Evolutionary conservation across 1,140 invertebrate genomes (phyloP).

Genomic region (Trachymyrmex septentrionalis): DNA sequence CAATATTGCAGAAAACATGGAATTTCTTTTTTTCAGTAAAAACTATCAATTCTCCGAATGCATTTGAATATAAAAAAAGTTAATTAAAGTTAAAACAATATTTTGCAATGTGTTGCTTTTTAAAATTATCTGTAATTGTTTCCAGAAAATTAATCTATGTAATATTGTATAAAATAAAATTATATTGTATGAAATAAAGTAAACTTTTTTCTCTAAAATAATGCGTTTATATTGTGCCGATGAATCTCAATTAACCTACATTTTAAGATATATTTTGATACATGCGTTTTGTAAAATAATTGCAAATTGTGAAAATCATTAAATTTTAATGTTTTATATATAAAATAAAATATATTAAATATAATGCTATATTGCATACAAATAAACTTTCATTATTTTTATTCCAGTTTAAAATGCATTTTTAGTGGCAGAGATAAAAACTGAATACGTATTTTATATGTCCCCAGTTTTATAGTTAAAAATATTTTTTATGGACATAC

Average conservation of each 20-base stretch:
- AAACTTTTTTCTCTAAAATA: not conserved
- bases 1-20: constrained; percentile 54
- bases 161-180: constrained; percentile 15
- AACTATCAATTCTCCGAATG: not conserved
- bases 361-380: not conserved
- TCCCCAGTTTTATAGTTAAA: not conserved
- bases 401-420: constrained; percentile 16
- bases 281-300: constrained; percentile 4
- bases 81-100: not conserved
- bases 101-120: not conserved
- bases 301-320: not conserved
- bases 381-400: constrained; percentile 1
- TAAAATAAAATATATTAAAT: not conserved
- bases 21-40: not conserved
- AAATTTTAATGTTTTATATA: not conserved
- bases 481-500: not conserved
- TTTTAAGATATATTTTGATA: not conserved
- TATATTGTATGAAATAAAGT: not conserved
- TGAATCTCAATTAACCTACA: not conserved
- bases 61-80: not conserved
- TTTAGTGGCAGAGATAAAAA: not conserved
- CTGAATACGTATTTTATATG: not conserved
- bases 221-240: not conserved
- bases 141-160: not conserved
- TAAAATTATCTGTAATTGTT: not conserved